Base-by-base conservation (phyloP, 2,113 vertebrate species). In the Cyanoderma ruficeps region DNA sequence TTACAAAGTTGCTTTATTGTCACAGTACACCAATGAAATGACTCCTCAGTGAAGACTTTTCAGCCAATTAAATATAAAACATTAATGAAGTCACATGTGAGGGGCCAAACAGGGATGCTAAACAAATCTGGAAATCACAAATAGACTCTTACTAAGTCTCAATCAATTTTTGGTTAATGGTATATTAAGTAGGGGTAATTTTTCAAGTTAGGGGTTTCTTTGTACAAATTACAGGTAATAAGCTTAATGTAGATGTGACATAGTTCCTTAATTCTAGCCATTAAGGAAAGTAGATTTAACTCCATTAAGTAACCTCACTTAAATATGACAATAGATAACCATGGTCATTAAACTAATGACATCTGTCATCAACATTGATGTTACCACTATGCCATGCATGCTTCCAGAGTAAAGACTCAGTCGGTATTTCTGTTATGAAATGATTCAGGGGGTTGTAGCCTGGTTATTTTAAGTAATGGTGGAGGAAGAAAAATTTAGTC, bases 201-300 rank as follows among this genome's bases (percentile, higher is more conserved):
- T 90, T 69, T 93, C 87, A 94, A 93, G 68, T 63, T 95, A 96
- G 30, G 69, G 61, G 46, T 64, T 85, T 79, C 87, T 95, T 92
- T 95, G 93, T 96, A 93, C 84, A 96, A 95, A 97, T 95, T 95
- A 91, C 83, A 96, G 52, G 71, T 94, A 97, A 96, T 89, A 77
- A 88, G 90, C 67, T 91, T 97, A 96, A 95, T 90, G 57, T 83
- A 89, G 81, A 83, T 94, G 80, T 74, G 68, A 97, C 97, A 97
- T 94, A 95, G 87, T 93, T 96, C 90, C 77, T 97, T 97, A 97
- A 97, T 97, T 97, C 41, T 68, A 81, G 37, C 76, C 46, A 96
- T 97, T 97, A 97, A 96, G 86, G 74, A 86, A 94, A 96, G 57
- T 81, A 93, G 81, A 89, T 87, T 89, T 91, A 87, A 80, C 61